Base-by-base conservation (phyloP, 2,113 vertebrate genomes). In the Gymnogyps californianus region DNA sequence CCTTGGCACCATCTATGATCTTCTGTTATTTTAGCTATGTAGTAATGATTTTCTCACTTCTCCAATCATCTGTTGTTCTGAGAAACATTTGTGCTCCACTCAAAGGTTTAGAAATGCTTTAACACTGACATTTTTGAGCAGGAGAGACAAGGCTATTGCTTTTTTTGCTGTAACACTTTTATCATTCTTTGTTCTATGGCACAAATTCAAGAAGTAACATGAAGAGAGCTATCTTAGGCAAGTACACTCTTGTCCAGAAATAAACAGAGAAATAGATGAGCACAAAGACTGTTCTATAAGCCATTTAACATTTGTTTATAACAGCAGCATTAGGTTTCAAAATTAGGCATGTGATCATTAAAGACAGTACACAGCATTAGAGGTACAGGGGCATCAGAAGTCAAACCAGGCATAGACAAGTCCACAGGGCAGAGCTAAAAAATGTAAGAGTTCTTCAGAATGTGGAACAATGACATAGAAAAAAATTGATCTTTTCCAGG, bases 181-280 rank as follows among this genome's bases (percentile, higher is more conserved):
- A 75, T 89, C 24, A 52, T 88, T 87, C 80, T 74, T 66, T 77
- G 31, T 87, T 94, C 76, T 64, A 19, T 92, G 69, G 16, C 77
- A 84, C 31, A 71, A 87, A 82, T 87, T 81, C 59, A 78, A 94
- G 66, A 95, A 94, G 20, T 95, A 86, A 93, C 42, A 84, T 8
- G 20, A 91, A 78, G 61, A 93, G 49, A 74, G 44, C 32, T 93
- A 72, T 90, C 90, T 93, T 69, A 90, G 25, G 42, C 47, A 61
- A 87, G 26, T 85, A 64, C 24, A 32, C 12, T 15, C 16, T 96
- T 87, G 55, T 77, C 74, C 69, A 84, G 87, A 95, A 92, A 93
- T 61, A 90, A 93, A 72, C 26, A 61, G 62, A 82, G 49, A 88
- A 93, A 71, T 26, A 91, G 24, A 92, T 79, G 38, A 90, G n/a